These are phyloP conservation scores for Sparidentex hasta DNA, from an alignment of 2,797 vertebrate genomes.

Conservation along the genomic window DNA sequence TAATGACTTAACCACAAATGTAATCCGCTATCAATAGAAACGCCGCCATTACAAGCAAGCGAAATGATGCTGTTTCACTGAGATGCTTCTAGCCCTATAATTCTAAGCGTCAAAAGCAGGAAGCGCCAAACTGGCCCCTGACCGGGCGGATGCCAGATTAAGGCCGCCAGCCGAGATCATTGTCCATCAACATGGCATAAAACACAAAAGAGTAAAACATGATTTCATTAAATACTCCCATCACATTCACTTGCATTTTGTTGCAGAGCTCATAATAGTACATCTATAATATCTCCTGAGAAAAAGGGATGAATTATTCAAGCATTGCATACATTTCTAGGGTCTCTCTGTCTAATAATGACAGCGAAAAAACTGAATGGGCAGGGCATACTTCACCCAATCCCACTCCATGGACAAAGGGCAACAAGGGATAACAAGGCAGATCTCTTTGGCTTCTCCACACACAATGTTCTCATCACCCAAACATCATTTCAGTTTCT, in stretches of 20 bases:
- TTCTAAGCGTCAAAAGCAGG: constrained; percentile 77
- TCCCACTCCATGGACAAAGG: constrained; percentile 75
- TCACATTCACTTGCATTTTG: constrained; percentile 87
- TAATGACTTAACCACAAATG: constrained; percentile 69
- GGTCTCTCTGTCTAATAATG: constrained; percentile 81
- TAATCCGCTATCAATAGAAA: constrained; percentile 71
- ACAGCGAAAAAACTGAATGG: constrained; percentile 81
- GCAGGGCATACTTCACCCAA: constrained; percentile 70
- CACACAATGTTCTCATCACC: constrained; percentile 73
- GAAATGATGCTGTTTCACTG: constrained; percentile 71
- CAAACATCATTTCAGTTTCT: constrained; percentile 67
- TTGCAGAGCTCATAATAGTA: constrained; percentile 86
- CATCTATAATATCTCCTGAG: constrained; percentile 88
- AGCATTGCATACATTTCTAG: constrained; percentile 87
- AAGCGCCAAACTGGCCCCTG: constrained; percentile 74
- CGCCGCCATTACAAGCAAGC: constrained; percentile 61
- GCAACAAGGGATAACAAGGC: constrained; percentile 82
- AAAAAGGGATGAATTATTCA: constrained; percentile 87
- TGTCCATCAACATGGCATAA: constrained; percentile 73
- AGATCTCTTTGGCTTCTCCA: constrained; percentile 88
- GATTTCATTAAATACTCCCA: constrained; percentile 81
- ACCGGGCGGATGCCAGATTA: constrained; percentile 43
- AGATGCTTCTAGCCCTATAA: constrained; percentile 81
- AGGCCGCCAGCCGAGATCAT: constrained; percentile 68
- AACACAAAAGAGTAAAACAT: constrained; percentile 78